phyloP scores from a whole-genome alignment of 2,113 vertebrate species.

The Psittacara wagleri region DNA sequence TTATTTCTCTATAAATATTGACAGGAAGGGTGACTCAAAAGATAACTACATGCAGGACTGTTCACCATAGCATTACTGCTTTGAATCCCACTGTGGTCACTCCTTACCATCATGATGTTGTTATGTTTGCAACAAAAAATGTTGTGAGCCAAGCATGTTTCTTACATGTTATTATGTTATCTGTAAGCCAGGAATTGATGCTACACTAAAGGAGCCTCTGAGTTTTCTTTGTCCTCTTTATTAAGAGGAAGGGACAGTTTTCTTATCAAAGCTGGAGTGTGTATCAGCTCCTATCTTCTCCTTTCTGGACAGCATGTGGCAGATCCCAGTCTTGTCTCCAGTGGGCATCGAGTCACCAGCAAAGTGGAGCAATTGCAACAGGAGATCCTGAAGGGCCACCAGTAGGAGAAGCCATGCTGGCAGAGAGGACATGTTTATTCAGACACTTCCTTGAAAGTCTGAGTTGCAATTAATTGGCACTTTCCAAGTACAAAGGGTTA shows the following conservation, averaged over 20 bases:
- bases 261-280: neutral
- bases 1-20: constrained; percentile 57
- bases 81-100: neutral
- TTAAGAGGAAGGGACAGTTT: neutral
- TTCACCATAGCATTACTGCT: neutral
- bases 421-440: neutral
- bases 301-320: neutral
- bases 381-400: neutral
- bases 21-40: constrained; percentile 60
- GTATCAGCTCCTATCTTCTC: neutral
- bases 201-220: neutral
- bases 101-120: neutral
- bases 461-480: neutral
- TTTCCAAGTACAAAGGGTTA: neutral
- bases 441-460: neutral
- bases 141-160: neutral
- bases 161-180: neutral
- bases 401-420: neutral
- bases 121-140: neutral
- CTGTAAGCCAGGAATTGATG: neutral
- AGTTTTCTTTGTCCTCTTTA: neutral
- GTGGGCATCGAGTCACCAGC: neutral
- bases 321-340: neutral
- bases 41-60: constrained; percentile 1
- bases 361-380: neutral